phyloP scores from a whole-genome alignment of 1,140 invertebrate genomes.

The Lethocerus indicus region DNA sequence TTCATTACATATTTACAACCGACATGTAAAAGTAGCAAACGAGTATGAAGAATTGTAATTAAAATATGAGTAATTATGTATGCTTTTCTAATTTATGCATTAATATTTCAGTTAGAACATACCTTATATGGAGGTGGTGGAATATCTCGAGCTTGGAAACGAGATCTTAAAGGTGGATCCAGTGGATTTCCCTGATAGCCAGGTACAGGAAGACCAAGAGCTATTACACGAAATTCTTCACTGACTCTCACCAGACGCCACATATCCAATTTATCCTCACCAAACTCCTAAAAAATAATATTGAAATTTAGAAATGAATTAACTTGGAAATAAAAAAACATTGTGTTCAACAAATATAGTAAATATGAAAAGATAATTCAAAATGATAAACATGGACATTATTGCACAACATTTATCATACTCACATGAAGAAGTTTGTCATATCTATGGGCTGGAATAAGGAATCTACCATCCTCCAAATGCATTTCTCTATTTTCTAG shows the following conservation, averaged over 20 bases:
- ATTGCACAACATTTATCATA: no score
- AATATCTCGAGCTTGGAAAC: constrained; percentile 86
- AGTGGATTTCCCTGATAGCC: constrained; percentile 69
- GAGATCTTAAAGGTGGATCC: constrained; percentile 84
- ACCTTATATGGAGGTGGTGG: constrained; percentile 39
- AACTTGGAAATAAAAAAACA: not conserved
- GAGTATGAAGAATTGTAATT: no score
- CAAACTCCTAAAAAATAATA: constrained; percentile 45
- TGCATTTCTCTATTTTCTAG: constrained; percentile 99
- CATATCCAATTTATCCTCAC: constrained; percentile 54
- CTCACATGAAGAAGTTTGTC: constrained; percentile 73
- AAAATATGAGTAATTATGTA: no score
- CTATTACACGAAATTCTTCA: constrained; percentile 83
- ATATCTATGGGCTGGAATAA: constrained; percentile 74
- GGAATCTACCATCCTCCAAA: constrained; percentile 87
- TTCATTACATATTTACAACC: no score
- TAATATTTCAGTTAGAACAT: no score
- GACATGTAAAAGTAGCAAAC: no score
- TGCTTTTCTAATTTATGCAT: no score
- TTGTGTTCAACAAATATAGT: not conserved
- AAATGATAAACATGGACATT: no score
- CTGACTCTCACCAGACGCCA: constrained; percentile 80
- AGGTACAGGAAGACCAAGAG: constrained; percentile 76
- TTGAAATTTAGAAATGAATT: not conserved
- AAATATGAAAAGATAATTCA: no score